phyloP scores from a whole-genome alignment of 2,888 invertebrate species.

The Linyphia triangularis region DNA sequence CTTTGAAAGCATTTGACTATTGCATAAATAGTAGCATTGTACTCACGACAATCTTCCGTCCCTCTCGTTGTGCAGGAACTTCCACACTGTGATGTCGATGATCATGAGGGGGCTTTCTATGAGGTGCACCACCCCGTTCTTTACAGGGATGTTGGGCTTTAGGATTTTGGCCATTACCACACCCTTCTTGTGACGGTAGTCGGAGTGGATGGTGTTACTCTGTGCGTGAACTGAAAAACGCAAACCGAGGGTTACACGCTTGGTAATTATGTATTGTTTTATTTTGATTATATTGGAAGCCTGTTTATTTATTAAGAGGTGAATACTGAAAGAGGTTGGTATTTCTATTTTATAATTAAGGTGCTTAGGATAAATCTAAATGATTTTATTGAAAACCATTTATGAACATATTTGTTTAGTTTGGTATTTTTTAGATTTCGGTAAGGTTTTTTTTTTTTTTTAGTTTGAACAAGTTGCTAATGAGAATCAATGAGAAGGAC shows the following conservation, averaged over 20 bases:
- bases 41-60: slow-evolving; percentile 67
- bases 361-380: too few species aligned
- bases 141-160: slow-evolving; percentile 93
- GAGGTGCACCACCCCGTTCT: slow-evolving; percentile 94
- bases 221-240: slow-evolving; percentile 87
- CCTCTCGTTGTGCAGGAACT: slow-evolving; percentile 86
- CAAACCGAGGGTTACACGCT: neutral
- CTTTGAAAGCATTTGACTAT: too few species aligned
- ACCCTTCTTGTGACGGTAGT: slow-evolving; percentile 85
- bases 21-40: too few species aligned
- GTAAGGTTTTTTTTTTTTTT: too few species aligned
- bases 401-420: too few species aligned
- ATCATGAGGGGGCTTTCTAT: slow-evolving; percentile 95
- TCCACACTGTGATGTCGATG: slow-evolving; percentile 91
- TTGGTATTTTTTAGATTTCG: too few species aligned
- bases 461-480: too few species aligned
- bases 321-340: too few species aligned
- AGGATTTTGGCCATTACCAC: slow-evolving; percentile 93
- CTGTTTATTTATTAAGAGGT: neutral
- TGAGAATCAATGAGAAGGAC: too few species aligned
- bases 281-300: neutral
- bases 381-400: too few species aligned
- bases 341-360: too few species aligned
- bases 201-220: slow-evolving; percentile 77
- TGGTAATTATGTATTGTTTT: neutral